Conservation (phyloP, 2,113 vertebrate genomes). For the Atlantisia rogersi region DNA sequence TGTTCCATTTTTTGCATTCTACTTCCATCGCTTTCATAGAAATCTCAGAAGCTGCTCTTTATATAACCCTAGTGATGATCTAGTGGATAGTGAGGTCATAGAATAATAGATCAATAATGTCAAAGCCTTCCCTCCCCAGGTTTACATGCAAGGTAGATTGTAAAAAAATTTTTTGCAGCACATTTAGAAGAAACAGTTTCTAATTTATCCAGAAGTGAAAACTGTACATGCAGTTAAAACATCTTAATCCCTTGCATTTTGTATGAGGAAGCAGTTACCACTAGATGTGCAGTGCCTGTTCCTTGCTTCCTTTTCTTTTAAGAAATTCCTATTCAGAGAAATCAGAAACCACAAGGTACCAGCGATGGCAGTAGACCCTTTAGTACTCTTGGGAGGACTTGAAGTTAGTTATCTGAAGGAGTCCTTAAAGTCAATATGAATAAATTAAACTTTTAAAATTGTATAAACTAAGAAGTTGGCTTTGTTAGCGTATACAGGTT, state of each 20-base stretch:
- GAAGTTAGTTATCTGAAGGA: not conserved
- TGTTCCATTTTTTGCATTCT: not conserved
- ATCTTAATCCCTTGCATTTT: not conserved
- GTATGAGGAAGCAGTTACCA: not conserved
- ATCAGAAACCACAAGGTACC: not conserved
- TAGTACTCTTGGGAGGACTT: not conserved
- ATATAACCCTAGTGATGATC: not conserved
- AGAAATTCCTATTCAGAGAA: not conserved
- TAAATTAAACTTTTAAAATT: not conserved
- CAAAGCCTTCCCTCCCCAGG: too few species aligned
- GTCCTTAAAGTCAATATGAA: not conserved
- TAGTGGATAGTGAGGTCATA: rapidly evolving
- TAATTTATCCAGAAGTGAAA: not conserved
- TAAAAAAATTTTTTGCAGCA: not conserved
- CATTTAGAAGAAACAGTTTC: not conserved
- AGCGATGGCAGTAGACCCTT: not conserved
- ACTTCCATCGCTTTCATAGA: too few species aligned
- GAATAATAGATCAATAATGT: not conserved
- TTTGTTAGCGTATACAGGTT: not conserved
- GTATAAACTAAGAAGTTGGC: too few species aligned
- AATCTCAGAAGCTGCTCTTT: not conserved
- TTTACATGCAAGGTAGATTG: not conserved
- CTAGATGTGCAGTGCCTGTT: not conserved
- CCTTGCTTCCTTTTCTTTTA: not conserved
- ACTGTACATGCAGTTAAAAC: not conserved